Evolutionary conservation across 2,113 vertebrate genomes (phyloP).

Genomic region (Alexandromys fortis): DNA sequence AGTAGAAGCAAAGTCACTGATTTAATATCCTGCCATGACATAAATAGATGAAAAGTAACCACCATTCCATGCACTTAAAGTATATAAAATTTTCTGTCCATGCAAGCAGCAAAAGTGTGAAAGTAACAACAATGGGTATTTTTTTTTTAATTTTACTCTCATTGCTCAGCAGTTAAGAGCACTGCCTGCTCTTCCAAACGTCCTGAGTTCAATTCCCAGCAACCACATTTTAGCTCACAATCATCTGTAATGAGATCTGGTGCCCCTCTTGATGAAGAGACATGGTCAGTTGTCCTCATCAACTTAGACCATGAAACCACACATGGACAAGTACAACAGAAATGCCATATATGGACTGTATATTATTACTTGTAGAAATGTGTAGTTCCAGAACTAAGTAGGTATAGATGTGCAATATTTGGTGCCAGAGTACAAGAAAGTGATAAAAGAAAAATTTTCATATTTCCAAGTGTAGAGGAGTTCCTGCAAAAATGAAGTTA

Average conservation of each 20-base stretch:
- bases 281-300: too few relatives aligned
- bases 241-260: too few relatives aligned
- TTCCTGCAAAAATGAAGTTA: neutral
- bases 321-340: too few relatives aligned
- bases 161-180: too few relatives aligned
- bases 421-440: neutral
- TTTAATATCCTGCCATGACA: neutral
- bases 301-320: too few relatives aligned
- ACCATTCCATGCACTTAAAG: neutral
- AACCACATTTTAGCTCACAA: too few relatives aligned
- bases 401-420: neutral
- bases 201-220: too few relatives aligned
- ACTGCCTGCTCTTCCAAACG: too few relatives aligned
- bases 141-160: neutral
- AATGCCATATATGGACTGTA: too few relatives aligned
- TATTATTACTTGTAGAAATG: neutral
- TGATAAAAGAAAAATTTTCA: neutral
- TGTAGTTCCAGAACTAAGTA: neutral
- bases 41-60: neutral
- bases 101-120: neutral
- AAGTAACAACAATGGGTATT: neutral
- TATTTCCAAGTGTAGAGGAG: neutral
- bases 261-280: too few relatives aligned
- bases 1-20: neutral
- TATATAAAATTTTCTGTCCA: neutral